Base-by-base conservation (phyloP, 2,113 vertebrate genomes). In the Aptenodytes forsteri region DNA sequence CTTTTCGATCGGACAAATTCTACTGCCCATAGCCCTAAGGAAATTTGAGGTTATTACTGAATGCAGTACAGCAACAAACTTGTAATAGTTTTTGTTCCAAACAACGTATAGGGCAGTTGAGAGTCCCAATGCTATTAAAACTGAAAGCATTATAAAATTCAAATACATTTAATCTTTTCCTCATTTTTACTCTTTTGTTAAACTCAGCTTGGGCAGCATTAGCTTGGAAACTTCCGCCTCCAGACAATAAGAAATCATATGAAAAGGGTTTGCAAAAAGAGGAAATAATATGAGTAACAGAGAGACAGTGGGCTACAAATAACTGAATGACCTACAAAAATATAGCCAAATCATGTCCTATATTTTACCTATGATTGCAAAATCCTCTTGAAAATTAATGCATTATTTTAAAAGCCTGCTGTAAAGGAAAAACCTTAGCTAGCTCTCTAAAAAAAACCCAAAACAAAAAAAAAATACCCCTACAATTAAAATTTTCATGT, bases 231-330 rank as follows among this genome's bases (percentile, higher is more conserved):
- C 89, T 93, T 96, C 89, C 20, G 6, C 50, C 42, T 66, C 46
- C 75, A 77, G 50, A 56, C 59, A 90, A 38, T 38, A 44, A 79
- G 61, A 52, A 95, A 86, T 67, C 40, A 8, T 67, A 49, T 25
- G 32, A 72, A 95, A 89, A 50, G 27, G 27, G 46, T 40, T 88
- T 69, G 42, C 42, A 77, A 83, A 84, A 92, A 82, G 87, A 97
- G 91, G 73, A 94, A 96, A 94, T 76, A 92, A 65, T 82, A 21
- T 44, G 80, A 87, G 47, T 69, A 78, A 78, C 29, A 96, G 52
- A 64, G 66, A 66, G 36, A 58, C 15, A 75, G 29, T 11, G 34
- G 72, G 70, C 66, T 72, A 76, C 87, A 77, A 83, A 76, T 67
- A 89, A 84, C 64, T 56, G 75, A 80, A 70, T 56, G 69, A 79